Base-by-base conservation (phyloP, 1,140 invertebrate genomes). In the Babylonia areolata region DNA sequence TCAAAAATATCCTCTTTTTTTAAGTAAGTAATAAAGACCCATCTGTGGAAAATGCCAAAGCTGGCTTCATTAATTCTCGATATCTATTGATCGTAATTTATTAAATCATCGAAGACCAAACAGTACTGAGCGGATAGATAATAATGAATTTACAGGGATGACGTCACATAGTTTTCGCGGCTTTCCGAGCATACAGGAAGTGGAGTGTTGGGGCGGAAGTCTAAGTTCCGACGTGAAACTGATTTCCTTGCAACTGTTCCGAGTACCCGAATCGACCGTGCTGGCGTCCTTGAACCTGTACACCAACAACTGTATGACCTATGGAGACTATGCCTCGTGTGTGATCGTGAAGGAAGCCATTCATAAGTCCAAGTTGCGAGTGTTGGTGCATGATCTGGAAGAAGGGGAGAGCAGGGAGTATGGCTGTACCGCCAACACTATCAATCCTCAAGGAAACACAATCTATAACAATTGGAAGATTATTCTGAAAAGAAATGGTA, bases 331-430 rank as follows among this genome's bases (percentile, higher is more conserved):
- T 31, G 81, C 58, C n/a, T 71, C 81, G 0, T 71, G 54, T 40
- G 42, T 58, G 40, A 81, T 81, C n/a, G 46, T 31, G 33, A 33
- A 33, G 11, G 31, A 23, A 12, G 46, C n/a, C 31, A 69, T 35
- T n/a, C 58, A 54, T 3, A 83, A 71, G 51, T 69, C 58, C 2
- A 15, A 58, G 35, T 33, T 83, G 28, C 15, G 58, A 39, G 35
- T 71, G 28, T 51, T 84, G 17, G 42, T 84, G 37, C 64, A 69
- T n/a, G 82, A 84, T 35, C 39, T 84, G 69, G 23, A 46, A 37
- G 82, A 73, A 46, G 82, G 69, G 35, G 82, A 84, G 69, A 73
- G 64, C 64, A 71, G 40, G 31, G 23, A 73, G 64, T 84, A 69
- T 23, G 69, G 40, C 0, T 84, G 82, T 40, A 84, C 58, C 6